These are phyloP conservation scores for Scatophagus argus DNA, from an alignment of 2,113 vertebrate species.

Conservation along the genomic window DNA sequence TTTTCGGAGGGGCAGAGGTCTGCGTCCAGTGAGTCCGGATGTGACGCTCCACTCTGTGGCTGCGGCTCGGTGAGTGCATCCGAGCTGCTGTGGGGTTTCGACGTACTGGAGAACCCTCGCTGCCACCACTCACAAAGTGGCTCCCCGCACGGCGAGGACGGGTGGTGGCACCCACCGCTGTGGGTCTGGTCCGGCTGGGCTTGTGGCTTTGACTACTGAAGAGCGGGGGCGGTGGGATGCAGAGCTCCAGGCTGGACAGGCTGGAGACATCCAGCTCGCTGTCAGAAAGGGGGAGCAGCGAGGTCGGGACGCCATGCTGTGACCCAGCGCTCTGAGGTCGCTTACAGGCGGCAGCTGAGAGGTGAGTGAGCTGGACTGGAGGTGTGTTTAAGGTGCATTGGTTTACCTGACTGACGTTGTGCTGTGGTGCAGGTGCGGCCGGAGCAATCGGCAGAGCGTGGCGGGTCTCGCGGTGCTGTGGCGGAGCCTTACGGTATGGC, in stretches of 20 bases:
- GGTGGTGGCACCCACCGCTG: neutral
- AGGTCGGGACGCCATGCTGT: constrained; percentile 18
- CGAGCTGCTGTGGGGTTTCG: neutral
- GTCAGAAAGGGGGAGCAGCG: constrained; percentile 63
- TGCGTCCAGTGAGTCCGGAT: neutral
- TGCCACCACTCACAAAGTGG: constrained; percentile 28
- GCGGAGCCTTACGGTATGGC: constrained; percentile 97
- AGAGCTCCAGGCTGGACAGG: constrained; percentile 79
- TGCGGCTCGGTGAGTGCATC: neutral
- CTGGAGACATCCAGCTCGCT: constrained; percentile 83
- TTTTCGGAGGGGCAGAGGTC: constrained; percentile 73
- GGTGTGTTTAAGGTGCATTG: constrained; percentile 40
- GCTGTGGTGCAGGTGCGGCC: constrained; percentile 77
- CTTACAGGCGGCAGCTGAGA: constrained; percentile 55
- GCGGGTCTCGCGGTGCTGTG: constrained; percentile 93
- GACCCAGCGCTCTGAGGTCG: neutral
- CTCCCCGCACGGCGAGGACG: neutral
- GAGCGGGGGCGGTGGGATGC: constrained; percentile 37
- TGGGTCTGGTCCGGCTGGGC: neutral
- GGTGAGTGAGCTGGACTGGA: constrained; percentile 18
- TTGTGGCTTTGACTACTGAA: constrained; percentile 36
- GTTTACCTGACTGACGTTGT: constrained; percentile 87
- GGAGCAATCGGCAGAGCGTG: constrained; percentile 81
- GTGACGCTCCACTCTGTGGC: neutral
- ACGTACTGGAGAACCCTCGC: constrained; percentile 22